These are phyloP conservation scores for Riptortus pedestris DNA, from an alignment of 1,140 invertebrate genomes.

Conservation along the genomic window DNA sequence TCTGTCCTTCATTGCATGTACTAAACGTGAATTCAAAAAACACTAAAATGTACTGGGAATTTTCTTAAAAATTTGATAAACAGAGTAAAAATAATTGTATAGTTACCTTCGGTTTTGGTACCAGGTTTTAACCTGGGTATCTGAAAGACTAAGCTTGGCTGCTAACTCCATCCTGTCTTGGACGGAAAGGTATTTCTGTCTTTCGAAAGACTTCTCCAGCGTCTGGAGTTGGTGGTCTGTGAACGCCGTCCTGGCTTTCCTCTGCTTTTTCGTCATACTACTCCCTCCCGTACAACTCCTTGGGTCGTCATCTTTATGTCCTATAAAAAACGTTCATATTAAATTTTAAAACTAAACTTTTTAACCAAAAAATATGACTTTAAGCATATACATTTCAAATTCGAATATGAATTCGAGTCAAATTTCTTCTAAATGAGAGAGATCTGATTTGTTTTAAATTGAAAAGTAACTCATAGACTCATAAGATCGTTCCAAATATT, in stretches of 20 bases:
- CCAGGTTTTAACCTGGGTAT: constrained; percentile 99
- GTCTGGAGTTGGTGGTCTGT: constrained; percentile 96
- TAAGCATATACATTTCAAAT: too few species aligned
- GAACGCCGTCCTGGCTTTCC: constrained; percentile 96
- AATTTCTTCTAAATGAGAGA: too few species aligned
- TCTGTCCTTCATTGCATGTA: too few species aligned
- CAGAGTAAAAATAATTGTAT: background rate
- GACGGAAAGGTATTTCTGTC: constrained; percentile 96
- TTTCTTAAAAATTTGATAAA: too few species aligned
- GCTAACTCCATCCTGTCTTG: constrained; percentile 98
- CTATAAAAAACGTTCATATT: constrained; percentile 31
- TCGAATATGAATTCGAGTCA: too few species aligned
- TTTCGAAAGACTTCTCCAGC: constrained; percentile 92
- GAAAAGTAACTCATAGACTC: too few species aligned
- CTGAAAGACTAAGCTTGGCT: constrained; percentile 86
- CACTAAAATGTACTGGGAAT: too few species aligned
- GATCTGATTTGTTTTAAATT: too few species aligned
- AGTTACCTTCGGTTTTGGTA: constrained; percentile 93
- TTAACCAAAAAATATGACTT: background rate
- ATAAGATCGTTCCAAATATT: too few species aligned
- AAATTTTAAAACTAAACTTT: background rate
- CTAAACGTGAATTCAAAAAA: too few species aligned
- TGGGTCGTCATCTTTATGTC: constrained; percentile 34
- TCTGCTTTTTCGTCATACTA: constrained; percentile 71
- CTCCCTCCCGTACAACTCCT: constrained; percentile 41